A percentile compares a stretch with the other conserved stretches of the same genome.
Conservation (phyloP, 2,888 invertebrate species). For the Myopa tessellatipennis region DNA sequence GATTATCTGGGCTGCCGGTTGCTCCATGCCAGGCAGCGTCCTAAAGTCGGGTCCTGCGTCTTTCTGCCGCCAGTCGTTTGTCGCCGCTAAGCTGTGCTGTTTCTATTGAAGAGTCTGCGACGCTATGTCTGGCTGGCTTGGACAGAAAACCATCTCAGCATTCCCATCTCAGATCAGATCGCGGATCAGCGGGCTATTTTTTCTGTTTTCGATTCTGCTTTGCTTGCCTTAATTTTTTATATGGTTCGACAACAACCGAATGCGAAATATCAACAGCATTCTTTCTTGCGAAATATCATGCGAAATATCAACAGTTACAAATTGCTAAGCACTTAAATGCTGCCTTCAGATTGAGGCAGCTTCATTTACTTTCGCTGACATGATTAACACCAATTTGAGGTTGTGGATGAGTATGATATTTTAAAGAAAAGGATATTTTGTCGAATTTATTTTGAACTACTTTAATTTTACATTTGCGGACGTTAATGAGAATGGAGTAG, state of each 20-base stretch:
- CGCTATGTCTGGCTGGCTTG: slow-evolving; percentile 45
- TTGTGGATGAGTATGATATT: no score
- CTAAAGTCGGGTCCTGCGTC: background rate
- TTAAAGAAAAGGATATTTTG: no score
- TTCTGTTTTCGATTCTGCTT: slow-evolving; percentile 32
- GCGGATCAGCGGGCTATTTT: slow-evolving; percentile 40
- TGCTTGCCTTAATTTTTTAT: background rate
- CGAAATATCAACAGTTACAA: slow-evolving; percentile 45
- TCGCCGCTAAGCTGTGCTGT: background rate
- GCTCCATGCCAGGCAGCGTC: background rate
- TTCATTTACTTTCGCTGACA: slow-evolving; percentile 37
- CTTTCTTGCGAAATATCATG: no score
- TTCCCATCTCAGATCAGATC: slow-evolving; percentile 38
- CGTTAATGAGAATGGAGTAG: no score
- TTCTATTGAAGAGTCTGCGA: slow-evolving; percentile 38
- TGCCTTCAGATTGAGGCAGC: slow-evolving; percentile 37
- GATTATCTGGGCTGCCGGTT: background rate
- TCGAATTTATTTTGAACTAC: no score
- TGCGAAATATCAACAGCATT: slow-evolving; percentile 27
- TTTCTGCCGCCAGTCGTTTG: background rate
- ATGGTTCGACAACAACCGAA: background rate
- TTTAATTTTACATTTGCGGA: no score
- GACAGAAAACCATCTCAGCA: slow-evolving; percentile 42
- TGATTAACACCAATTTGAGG: slow-evolving; percentile 41
- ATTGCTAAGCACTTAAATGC: slow-evolving; percentile 51